Conservation (phyloP, 2,113 vertebrate genomes). For the Sprattus sprattus region DNA sequence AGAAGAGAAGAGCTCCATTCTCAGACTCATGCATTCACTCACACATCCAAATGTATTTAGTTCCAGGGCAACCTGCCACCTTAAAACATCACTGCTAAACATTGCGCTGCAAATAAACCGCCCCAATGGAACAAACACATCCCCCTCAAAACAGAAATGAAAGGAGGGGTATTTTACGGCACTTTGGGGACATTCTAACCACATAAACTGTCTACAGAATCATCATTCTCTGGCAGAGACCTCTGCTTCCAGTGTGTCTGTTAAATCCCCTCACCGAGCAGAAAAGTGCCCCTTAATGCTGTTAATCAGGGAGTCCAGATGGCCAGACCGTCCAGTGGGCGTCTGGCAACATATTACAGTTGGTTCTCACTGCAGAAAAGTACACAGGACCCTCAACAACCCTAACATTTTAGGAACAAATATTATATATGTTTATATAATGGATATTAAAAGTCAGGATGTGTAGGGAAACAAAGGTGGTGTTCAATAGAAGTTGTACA, state of each 20-base stretch:
- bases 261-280: neutral
- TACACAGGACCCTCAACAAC: neutral
- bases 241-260: neutral
- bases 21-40: slow-evolving; percentile 48
- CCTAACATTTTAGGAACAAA: slow-evolving; percentile 1
- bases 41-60: slow-evolving; percentile 49
- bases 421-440: neutral
- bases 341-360: slow-evolving; percentile 3
- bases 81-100: neutral
- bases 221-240: neutral
- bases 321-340: neutral
- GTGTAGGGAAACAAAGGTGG: neutral
- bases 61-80: slow-evolving; percentile 57
- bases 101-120: neutral
- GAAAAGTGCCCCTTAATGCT: neutral
- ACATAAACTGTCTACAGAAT: slow-evolving; percentile 51
- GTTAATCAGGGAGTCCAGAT: neutral
- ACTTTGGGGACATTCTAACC: neutral
- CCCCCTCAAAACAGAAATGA: neutral
- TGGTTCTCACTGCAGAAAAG: neutral
- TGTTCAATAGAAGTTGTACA: neutral
- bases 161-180: neutral
- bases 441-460: neutral
- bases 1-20: slow-evolving; percentile 29
- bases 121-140: neutral